These are phyloP conservation scores for Coturnix japonica DNA, from an alignment of 2,113 vertebrate species.

Conservation along the genomic window DNA sequence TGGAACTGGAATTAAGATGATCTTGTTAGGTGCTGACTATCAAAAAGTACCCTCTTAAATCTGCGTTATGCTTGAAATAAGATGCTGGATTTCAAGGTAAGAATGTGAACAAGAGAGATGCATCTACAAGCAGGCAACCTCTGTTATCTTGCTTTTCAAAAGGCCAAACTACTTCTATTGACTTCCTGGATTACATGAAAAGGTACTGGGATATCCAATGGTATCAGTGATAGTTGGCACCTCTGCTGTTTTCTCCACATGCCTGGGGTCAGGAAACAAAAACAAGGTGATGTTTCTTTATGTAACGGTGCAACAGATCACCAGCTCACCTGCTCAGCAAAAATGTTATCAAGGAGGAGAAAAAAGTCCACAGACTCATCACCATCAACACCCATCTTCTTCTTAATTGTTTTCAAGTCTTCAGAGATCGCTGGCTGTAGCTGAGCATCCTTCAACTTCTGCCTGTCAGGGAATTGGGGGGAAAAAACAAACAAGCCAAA, in stretches of 20 bases:
- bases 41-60: background rate
- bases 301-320: background rate
- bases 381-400: conserved; percentile 78
- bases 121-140: background rate
- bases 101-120: background rate
- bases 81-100: background rate
- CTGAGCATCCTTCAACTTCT: conserved; percentile 72
- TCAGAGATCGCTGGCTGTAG: conserved; percentile 84
- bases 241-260: background rate
- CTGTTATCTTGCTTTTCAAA: background rate
- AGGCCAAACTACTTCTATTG: background rate
- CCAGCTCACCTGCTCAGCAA: conserved; percentile 89
- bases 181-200: background rate
- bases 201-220: background rate
- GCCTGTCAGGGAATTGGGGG: conserved; percentile 70
- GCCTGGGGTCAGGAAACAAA: background rate
- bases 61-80: background rate
- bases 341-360: conserved; percentile 88
- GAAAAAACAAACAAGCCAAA: background rate
- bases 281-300: background rate
- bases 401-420: conserved; percentile 87
- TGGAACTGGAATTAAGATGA: background rate
- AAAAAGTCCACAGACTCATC: conserved; percentile 87
- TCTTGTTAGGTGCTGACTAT: background rate
- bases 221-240: background rate